Base-by-base conservation (phyloP, 2,888 invertebrate species). In the Tetranychus truncatus region DNA sequence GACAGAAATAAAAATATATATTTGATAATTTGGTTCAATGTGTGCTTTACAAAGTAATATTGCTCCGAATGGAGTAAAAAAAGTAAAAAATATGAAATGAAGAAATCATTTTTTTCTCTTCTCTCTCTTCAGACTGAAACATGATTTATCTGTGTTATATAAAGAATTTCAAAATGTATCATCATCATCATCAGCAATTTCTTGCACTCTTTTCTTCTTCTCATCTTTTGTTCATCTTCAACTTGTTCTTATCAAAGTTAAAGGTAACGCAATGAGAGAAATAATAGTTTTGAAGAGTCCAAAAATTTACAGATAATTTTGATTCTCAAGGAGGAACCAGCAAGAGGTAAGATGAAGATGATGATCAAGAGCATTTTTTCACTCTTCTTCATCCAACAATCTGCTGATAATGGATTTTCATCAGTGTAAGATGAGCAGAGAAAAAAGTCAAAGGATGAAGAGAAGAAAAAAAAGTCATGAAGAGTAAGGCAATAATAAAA, bases 391-490 rank as follows among this genome's bases (percentile, higher is more conserved):
- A 55, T 55, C 55, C 55, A 55, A 15, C 34, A 55, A 55, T 55
- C 55, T 55, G 55, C 55, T 55, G 55, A 55, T 55, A 55, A 55
- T 55, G 55, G 55, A 55, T 55, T 55, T 55, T 55, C 55, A 55
- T 55, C 7, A 7, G 6, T 55, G 55, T 55, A 15, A 55, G 55
- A 55, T 55, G 55, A 55, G 55, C 55, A 55, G 55, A 15, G 55
- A 15, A 55, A 7, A 9, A 55, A 55, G 34, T 34, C 55, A 55
- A 15, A 15, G 55, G 15, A 9, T 55, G 55, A 46, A 46, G 15
- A 55, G 6, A 2, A 15, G 9, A 1, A 0, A 55, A 15, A 15
- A 55, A 15, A 9, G 15, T 55, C 55, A 55, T 55, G 55, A 55
- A 55, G 55, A 34, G 55, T 15, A 55, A 55, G 15, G 55, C 55